These are phyloP conservation scores for Lasioglossum oenotherae DNA, from an alignment of 2,888 invertebrate genomes.

Conservation along the genomic window DNA sequence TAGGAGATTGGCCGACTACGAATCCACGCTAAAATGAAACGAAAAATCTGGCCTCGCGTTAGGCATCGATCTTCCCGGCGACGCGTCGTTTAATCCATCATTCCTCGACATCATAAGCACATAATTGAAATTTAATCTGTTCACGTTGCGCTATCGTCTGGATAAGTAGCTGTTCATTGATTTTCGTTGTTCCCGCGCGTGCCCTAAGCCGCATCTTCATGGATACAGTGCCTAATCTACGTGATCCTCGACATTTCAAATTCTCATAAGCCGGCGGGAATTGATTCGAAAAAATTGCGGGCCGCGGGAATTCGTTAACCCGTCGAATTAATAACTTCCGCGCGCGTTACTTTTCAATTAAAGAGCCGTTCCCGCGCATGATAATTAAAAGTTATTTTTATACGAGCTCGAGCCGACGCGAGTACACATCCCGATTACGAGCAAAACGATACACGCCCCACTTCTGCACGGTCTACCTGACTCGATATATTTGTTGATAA, in stretches of 20 bases:
- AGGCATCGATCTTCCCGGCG: slow-evolving; percentile 21
- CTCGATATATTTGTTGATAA: not conserved
- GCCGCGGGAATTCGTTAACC: slow-evolving; percentile 24
- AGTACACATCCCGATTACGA: not conserved
- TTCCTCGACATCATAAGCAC: not conserved
- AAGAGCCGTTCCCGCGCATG: not conserved
- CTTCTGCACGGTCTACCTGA: not conserved
- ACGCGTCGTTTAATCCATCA: slow-evolving; percentile 27
- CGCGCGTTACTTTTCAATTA: slow-evolving; percentile 33
- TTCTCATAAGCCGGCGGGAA: slow-evolving; percentile 8
- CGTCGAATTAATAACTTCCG: slow-evolving; percentile 35
- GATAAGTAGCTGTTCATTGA: slow-evolving; percentile 17
- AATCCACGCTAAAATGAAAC: not conserved
- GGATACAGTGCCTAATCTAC: not conserved
- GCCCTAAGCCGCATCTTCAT: not conserved
- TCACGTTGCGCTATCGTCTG: not conserved
- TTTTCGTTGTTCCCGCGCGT: not conserved
- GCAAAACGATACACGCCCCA: not conserved
- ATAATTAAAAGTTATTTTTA: slow-evolving; percentile 41
- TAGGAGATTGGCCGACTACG: slow-evolving; percentile 17
- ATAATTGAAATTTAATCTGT: slow-evolving; percentile 38
- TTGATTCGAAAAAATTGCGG: slow-evolving; percentile 9
- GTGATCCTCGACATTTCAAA: not conserved
- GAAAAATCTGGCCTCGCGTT: slow-evolving; percentile 14
- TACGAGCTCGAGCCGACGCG: not conserved